Evolutionary conservation across 2,888 invertebrate species (phyloP).

Genomic region (Tryphoninae sp.): DNA sequence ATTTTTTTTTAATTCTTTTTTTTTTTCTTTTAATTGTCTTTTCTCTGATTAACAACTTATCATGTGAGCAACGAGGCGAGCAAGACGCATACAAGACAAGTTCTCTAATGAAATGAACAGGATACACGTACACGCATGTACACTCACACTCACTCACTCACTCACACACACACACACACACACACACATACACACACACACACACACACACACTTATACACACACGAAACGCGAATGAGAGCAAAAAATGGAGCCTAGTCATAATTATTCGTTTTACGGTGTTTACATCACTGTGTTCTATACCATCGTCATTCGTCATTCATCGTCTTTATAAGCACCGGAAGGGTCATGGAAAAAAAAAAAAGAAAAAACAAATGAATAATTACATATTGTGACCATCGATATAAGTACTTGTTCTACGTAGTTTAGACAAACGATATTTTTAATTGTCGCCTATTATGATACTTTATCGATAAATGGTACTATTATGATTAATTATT

Average conservation of each 20-base stretch:
- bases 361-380: background rate
- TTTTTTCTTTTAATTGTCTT: slow-evolving; percentile 10
- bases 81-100: slow-evolving; percentile 60
- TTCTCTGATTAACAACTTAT: slow-evolving; percentile 62
- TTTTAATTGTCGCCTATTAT: slow-evolving; percentile 61
- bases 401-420: slow-evolving; percentile 57
- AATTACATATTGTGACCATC: slow-evolving; percentile 42
- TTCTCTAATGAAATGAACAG: slow-evolving; percentile 13
- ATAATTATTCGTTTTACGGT: slow-evolving; percentile 72
- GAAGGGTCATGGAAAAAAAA: slow-evolving; percentile 32
- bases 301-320: slow-evolving; percentile 65
- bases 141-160: no score
- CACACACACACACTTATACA: slow-evolving; percentile 57
- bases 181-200: slow-evolving; percentile 55
- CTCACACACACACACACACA: slow-evolving; percentile 63
- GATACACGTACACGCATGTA: slow-evolving; percentile 54
- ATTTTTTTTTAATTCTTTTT: slow-evolving; percentile 40
- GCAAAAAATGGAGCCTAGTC: slow-evolving; percentile 74
- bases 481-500: slow-evolving; percentile 51
- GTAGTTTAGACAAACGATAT: slow-evolving; percentile 51
- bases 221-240: slow-evolving; percentile 49
- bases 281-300: slow-evolving; percentile 67
- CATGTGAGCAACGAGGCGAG: slow-evolving; percentile 59
- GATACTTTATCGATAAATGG: slow-evolving; percentile 45
- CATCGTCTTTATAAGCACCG: slow-evolving; percentile 57